phyloP scores from a whole-genome alignment of 1,140 invertebrate genomes.

The Cyrtorhinus lividipennis region DNA sequence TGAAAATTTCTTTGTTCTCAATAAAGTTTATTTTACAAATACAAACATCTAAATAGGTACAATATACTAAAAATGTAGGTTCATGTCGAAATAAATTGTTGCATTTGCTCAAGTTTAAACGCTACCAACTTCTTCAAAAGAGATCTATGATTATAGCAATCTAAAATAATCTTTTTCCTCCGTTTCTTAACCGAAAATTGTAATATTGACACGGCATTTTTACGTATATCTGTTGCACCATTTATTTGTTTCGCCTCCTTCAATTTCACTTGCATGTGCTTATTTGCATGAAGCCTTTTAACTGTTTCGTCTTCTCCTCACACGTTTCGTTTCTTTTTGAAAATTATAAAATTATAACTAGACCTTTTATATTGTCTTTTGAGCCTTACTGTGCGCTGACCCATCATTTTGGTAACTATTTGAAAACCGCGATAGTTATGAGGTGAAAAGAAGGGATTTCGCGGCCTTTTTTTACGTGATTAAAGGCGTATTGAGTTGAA shows the following conservation, averaged over 20 bases:
- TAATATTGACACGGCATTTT: neutral
- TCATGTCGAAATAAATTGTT: slow-evolving; percentile 3
- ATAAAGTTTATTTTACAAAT: slow-evolving; percentile 12
- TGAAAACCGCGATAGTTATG: neutral
- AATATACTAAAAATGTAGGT: slow-evolving; percentile 4
- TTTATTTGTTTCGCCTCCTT: no score
- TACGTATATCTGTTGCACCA: neutral
- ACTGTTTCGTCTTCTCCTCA: no score
- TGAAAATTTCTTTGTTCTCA: slow-evolving; percentile 5
- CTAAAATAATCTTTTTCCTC: slow-evolving; percentile 9
- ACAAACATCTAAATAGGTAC: slow-evolving; percentile 13
- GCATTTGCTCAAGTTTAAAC: slow-evolving; percentile 2
- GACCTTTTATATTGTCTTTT: neutral
- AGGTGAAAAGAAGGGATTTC: no score
- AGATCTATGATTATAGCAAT: slow-evolving; percentile 18
- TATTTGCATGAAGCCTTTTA: no score
- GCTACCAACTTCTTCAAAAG: slow-evolving; percentile 3
- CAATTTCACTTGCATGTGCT: no score
- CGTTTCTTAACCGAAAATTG: neutral
- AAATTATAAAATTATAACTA: neutral
- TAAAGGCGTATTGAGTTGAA: no score
- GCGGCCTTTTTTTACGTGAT: neutral
- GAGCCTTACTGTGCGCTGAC: neutral
- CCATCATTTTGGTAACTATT: neutral
- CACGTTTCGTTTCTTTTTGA: no score